Percentiles rank a stretch among this genome's conserved stretches.
Conservation (phyloP, 2,797 vertebrate species). For the Gorsachius magnificus region DNA sequence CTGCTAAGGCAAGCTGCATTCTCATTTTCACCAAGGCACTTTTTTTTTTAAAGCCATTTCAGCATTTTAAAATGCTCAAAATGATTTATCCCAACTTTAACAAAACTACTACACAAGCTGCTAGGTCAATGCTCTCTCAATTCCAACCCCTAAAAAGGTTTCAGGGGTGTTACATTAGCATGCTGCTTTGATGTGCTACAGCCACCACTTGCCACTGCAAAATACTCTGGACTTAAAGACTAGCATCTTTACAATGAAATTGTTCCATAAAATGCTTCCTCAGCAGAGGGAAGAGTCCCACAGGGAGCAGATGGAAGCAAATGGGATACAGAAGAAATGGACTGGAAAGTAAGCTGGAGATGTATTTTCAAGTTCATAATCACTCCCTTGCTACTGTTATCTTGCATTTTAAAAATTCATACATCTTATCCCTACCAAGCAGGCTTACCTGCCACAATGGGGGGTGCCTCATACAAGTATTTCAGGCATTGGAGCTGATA, state of each 20-base stretch:
- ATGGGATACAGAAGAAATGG: not conserved
- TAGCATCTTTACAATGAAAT: not conserved
- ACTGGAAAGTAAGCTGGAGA: not conserved
- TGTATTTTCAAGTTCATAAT: not conserved
- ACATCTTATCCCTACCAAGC: not conserved
- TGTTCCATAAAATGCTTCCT: not conserved
- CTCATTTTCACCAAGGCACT: not conserved
- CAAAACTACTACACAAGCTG: not conserved
- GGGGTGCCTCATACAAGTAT: constrained; percentile 69
- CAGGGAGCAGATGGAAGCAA: not conserved
- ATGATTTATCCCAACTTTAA: not conserved
- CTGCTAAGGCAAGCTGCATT: not conserved
- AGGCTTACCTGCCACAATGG: constrained; percentile 69
- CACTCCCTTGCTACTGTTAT: not conserved
- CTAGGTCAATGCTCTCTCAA: not conserved
- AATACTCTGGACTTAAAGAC: not conserved
- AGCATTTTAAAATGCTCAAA: not conserved
- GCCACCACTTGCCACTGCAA: not conserved
- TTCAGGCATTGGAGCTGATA: constrained; percentile 77
- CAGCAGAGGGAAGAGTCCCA: not conserved
- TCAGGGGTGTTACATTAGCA: not conserved
- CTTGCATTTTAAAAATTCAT: not conserved
- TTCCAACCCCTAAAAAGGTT: not conserved
- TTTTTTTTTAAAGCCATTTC: not conserved
- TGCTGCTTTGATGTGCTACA: not conserved